phyloP scores from a whole-genome alignment of 1,140 invertebrate genomes.

The Asobara japonica region DNA sequence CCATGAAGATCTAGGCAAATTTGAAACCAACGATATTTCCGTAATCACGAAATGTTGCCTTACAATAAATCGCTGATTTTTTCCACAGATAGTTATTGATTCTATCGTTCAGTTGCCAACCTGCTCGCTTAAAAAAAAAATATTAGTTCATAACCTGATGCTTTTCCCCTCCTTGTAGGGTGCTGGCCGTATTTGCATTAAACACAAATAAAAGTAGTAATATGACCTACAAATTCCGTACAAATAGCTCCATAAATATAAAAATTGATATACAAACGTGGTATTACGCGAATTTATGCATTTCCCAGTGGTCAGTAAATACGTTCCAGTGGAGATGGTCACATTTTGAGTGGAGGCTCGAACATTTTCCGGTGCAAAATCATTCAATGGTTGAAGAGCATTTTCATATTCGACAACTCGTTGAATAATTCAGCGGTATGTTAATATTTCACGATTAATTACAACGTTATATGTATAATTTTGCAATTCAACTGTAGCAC shows the following conservation, averaged over 20 bases:
- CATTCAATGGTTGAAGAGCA: constrained; percentile 15
- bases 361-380: neutral
- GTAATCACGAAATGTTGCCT: too few relatives aligned
- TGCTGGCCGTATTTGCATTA: neutral
- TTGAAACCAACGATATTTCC: too few relatives aligned
- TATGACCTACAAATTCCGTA: neutral
- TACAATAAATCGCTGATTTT: too few relatives aligned
- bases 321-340: neutral
- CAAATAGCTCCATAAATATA: neutral
- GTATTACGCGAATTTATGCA: neutral
- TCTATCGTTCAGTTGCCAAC: too few relatives aligned
- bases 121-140: too few relatives aligned
- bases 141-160: too few relatives aligned
- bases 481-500: neutral
- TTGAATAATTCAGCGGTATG: constrained; percentile 23
- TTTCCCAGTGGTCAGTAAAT: constrained; percentile 5
- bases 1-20: too few relatives aligned
- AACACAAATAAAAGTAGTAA: neutral
- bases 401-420: constrained; percentile 12
- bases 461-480: neutral
- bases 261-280: neutral
- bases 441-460: constrained; percentile 28
- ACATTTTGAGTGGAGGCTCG: neutral
- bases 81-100: too few relatives aligned
- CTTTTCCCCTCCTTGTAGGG: too few relatives aligned